Evolutionary conservation across 1,140 invertebrate genomes (phyloP).

Genomic region (Parasteatoda tepidariorum): DNA sequence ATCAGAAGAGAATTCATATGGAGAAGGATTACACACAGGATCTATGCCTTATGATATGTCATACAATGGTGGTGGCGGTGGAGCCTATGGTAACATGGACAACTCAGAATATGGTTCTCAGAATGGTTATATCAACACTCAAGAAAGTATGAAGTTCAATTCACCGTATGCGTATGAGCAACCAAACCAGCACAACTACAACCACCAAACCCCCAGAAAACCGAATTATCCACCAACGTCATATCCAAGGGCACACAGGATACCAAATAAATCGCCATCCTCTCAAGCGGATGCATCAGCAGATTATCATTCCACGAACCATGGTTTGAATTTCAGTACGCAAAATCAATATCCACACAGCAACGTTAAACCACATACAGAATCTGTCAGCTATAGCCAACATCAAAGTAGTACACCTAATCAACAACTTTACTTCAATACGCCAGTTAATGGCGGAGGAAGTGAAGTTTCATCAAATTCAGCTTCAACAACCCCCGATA

Average conservation of each 20-base stretch:
- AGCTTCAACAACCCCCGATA: background rate
- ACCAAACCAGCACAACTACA: conserved; percentile 1
- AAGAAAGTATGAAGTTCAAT: conserved; percentile 1
- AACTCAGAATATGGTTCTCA: background rate
- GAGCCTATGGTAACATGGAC: background rate
- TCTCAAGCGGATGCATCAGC: background rate
- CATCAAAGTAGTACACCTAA: background rate
- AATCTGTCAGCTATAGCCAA: background rate
- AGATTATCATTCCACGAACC: background rate
- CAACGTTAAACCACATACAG: too few species aligned
- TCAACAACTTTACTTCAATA: too few species aligned
- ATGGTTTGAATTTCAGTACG: background rate
- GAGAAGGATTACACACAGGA: background rate
- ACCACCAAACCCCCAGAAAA: background rate
- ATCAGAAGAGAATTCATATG: background rate
- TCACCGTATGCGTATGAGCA: background rate
- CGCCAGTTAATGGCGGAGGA: too few species aligned
- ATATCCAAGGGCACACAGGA: conserved; percentile 30
- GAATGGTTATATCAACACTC: background rate
- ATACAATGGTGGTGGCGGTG: background rate
- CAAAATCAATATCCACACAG: too few species aligned
- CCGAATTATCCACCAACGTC: conserved; percentile 14
- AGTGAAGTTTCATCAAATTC: too few species aligned
- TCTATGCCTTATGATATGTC: background rate
- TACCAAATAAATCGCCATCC: background rate